These are phyloP conservation scores for Uria lomvia DNA, from an alignment of 2,113 vertebrate genomes.

Conservation along the genomic window DNA sequence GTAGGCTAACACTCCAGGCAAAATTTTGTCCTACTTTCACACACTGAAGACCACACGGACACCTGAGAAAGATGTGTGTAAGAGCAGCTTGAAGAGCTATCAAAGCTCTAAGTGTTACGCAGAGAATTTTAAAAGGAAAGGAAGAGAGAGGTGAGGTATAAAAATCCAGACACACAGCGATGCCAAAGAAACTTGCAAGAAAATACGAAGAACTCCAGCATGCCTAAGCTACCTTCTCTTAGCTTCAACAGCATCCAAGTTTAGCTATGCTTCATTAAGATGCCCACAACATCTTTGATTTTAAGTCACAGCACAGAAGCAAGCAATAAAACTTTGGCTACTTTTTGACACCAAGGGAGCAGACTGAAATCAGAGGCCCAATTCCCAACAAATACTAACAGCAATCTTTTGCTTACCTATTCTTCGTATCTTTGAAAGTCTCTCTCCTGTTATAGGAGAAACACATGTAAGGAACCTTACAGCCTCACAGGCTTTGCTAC, in stretches of 20 bases:
- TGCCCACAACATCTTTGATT: neutral
- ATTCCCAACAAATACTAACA: conserved; percentile 28
- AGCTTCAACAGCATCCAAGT: neutral
- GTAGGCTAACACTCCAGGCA: neutral
- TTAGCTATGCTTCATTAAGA: neutral
- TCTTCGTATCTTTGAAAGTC: conserved; percentile 57
- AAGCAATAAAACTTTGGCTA: neutral
- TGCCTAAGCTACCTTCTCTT: neutral
- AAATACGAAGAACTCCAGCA: conserved; percentile 1
- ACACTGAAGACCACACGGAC: neutral
- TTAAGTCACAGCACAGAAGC: conserved; percentile 1
- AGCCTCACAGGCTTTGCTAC: conserved; percentile 23
- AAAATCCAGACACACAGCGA: conserved; percentile 31
- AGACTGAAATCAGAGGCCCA: conserved; percentile 12
- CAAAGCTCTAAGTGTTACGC: neutral
- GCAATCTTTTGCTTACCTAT: conserved; percentile 56
- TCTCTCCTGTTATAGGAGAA: conserved; percentile 64
- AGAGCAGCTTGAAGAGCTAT: neutral
- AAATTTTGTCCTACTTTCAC: neutral
- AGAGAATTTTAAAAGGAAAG: conserved; percentile 32
- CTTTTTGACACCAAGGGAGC: neutral
- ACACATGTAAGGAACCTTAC: conserved; percentile 53
- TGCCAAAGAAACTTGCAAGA: conserved; percentile 41
- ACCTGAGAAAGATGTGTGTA: neutral
- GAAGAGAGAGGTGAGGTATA: neutral